Evolutionary conservation across 2,888 invertebrate species (phyloP), one percentile per base, ranked within the genome.

Genomic region (Cephalotes varians): DNA sequence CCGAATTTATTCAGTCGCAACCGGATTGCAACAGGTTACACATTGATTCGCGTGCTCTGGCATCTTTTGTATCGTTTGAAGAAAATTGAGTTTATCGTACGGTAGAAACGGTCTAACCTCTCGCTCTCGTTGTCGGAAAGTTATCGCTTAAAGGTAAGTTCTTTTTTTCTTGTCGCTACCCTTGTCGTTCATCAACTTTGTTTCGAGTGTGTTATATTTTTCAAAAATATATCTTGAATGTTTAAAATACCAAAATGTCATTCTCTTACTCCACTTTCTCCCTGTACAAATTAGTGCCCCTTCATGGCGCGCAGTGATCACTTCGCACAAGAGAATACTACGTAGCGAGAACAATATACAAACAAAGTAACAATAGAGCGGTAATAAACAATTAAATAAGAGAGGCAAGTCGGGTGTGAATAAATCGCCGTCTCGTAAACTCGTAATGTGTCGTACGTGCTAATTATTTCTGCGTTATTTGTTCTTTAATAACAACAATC

Each of bases 401-500:
- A 58, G 58, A 31, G 9, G n/a, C 1, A n/a, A 40, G 12, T 58
- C 21, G 21, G 60, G 65, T 40, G 51, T 86, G 65, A 86, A 76
- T 76, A 54, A 83, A 76, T 25, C 76, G 28, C 49, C 49, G 67
- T 81, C 34, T 62, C 54, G 34, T 64, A 60, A 60, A 31, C 69
- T 12, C 51, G 15, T 74, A 62, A 58, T 80, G 56, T 64, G 74
- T 80, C 69, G 18, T 80, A 86, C 34, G 49, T 82, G 71, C 56
- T 83, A 84, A 83, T 86, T 82, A 84, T 84, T 81, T 83, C 79
- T 60, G 81, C 69, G 67, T 86, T 86, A 84, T 86, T 85, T 82
- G 51, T 85, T 71, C 85, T 51, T 84, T 84, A 86, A 86, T 85
- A 84, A 86, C 80, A 86, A 84, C 82, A 86, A 82, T 86, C 82